Evolutionary conservation across 2,797 vertebrate species (phyloP).

Genomic region (Enteromius fasciolatus): DNA sequence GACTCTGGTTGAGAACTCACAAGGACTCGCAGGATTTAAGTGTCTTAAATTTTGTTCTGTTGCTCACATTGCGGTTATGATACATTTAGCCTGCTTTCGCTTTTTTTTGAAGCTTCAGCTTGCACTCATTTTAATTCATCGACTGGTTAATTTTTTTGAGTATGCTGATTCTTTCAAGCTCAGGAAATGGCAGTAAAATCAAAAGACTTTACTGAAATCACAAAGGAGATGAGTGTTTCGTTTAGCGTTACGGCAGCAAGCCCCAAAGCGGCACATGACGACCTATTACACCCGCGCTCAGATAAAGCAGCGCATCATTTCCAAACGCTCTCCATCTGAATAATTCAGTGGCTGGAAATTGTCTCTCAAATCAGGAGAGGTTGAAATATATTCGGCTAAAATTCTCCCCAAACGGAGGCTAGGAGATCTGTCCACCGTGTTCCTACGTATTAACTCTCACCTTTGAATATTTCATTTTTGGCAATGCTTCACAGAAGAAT

Average conservation of each 20-base stretch:
- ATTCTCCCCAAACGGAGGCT: constrained; percentile 45
- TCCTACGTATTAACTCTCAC: constrained; percentile 65
- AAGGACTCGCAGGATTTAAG: background rate
- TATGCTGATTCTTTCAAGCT: background rate
- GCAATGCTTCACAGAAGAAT: constrained; percentile 62
- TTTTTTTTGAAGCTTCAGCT: background rate
- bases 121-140: background rate
- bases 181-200: background rate
- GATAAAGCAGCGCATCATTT: constrained; percentile 61
- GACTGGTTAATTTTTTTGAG: background rate
- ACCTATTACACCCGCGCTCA: constrained; percentile 49
- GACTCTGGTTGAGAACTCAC: background rate
- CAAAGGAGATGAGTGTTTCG: background rate
- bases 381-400: constrained; percentile 61
- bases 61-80: background rate
- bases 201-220: background rate
- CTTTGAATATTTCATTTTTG: constrained; percentile 68
- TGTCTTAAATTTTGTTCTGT: background rate
- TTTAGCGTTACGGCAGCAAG: constrained; percentile 31
- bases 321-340: constrained; percentile 61
- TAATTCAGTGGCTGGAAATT: constrained; percentile 62
- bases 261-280: constrained; percentile 48
- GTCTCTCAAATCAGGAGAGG: constrained; percentile 59
- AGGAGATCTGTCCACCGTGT: constrained; percentile 53
- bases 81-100: background rate